Base-by-base conservation (phyloP, 2,113 vertebrate species). In the Malaclemys terrapin region DNA sequence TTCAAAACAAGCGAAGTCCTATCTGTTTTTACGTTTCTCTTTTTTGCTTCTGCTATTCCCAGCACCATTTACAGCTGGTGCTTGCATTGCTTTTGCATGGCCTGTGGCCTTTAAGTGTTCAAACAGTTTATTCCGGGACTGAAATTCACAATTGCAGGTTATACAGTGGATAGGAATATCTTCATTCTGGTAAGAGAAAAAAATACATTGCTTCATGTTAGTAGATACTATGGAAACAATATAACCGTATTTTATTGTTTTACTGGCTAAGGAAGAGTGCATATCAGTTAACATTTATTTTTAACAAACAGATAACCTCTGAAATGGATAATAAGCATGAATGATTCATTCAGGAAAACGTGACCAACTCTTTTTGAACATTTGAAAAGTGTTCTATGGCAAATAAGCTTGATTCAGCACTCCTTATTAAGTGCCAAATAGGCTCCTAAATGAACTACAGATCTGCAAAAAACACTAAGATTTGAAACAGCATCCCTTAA, bases 61-160 rank as follows among this genome's bases (percentile, higher is more conserved):
- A 29, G 97, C 78, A 59, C 81, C 72, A 42, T 88, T 98, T 52
- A 98, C 88, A 25, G 98, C 79, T 0, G 95, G 82, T 5, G 96
- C 50, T 12, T 96, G 76, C 24, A 98, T 89, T 1, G 98, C 98
- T 29, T 95, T 98, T 81, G 99, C 98, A 4, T 99, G 99, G 80
- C 99, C 99, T 3, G 99, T 99, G 50, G 97, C 98, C 98, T 99
- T 99, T 78, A 99, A 98, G 82, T 99, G 99, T 93, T 99, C 99
- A 86, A 99, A 99, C 81, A 99, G 97, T 97, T 99, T 99, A 97
- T 99, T 99, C 97, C 99, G 98, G 4, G 99, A 99, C 59, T 98
- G 78, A 97, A 99, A 99, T 49, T 98, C 98, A 86, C 96, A 96
- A 85, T 98, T 97, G 92, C 99, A 99, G 82, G 98, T 99, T 82